phyloP scores from a whole-genome alignment of 2,113 vertebrate genomes.

The Nerophis ophidion region DNA sequence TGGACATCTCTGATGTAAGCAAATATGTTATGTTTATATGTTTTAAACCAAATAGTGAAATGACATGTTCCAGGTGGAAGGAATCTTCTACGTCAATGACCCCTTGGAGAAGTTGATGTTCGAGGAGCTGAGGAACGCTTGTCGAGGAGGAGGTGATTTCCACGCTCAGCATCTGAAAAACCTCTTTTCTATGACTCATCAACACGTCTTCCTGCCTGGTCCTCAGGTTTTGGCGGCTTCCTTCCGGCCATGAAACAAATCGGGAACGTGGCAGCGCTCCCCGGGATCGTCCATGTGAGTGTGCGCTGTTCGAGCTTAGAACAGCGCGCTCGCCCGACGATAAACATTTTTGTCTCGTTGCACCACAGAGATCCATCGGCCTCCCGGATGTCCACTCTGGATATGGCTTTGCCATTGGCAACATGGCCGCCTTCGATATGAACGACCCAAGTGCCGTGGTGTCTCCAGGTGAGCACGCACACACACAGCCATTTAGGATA shows the following conservation, averaged over 20 bases:
- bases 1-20: too few relatives aligned
- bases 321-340: too few relatives aligned
- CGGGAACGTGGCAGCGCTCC: slow-evolving; percentile 93
- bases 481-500: neutral
- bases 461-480: slow-evolving; percentile 78
- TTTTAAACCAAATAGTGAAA: too few relatives aligned
- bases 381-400: slow-evolving; percentile 97
- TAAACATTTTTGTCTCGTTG: neutral
- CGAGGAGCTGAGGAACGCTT: slow-evolving; percentile 92
- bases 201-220: neutral
- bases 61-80: slow-evolving; percentile 79
- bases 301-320: too few relatives aligned
- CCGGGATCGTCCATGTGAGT: slow-evolving; percentile 93
- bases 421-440: slow-evolving; percentile 99
- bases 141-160: slow-evolving; percentile 84
- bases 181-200: accelerated
- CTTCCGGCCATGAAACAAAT: slow-evolving; percentile 98
- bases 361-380: slow-evolving; percentile 84
- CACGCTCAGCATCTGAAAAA: accelerated
- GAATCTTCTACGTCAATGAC: slow-evolving; percentile 93
- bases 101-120: slow-evolving; percentile 95
- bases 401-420: slow-evolving; percentile 96
- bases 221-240: slow-evolving; percentile 87
- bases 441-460: slow-evolving; percentile 85
- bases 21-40: too few relatives aligned